These are phyloP conservation scores for Onychostoma macrolepis DNA, from an alignment of 2,113 vertebrate species.

Conservation along the genomic window DNA sequence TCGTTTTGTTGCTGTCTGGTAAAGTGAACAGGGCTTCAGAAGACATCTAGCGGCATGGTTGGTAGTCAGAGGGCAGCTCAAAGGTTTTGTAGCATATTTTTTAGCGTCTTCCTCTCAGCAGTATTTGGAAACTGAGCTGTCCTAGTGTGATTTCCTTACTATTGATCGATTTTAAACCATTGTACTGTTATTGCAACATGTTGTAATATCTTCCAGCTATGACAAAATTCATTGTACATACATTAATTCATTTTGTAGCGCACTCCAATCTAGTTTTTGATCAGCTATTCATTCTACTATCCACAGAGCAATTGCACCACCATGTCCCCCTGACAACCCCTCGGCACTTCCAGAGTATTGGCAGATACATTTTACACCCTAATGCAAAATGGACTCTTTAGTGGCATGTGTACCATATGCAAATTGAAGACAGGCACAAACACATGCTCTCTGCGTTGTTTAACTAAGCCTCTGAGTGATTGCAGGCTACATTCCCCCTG, in stretches of 20 bases:
- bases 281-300: neutral
- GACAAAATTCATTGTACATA: neutral
- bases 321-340: neutral
- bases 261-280: neutral
- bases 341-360: constrained; percentile 31
- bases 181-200: neutral
- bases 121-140: neutral
- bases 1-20: too few relatives aligned
- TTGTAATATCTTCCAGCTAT: neutral
- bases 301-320: neutral
- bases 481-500: constrained; percentile 49
- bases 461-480: constrained; percentile 52
- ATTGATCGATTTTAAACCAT: neutral
- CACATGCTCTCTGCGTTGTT: constrained; percentile 28
- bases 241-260: neutral
- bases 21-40: neutral
- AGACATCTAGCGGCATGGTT: neutral
- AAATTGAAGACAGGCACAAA: neutral
- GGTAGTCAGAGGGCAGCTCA: neutral
- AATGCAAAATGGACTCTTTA: constrained; percentile 48
- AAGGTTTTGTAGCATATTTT: neutral
- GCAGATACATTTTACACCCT: constrained; percentile 24
- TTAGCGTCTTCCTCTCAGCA: neutral
- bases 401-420: constrained; percentile 10
- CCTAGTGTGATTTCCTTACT: neutral